Conservation (phyloP, 2,797 vertebrate genomes). For the Sphaeramia orbicularis region DNA sequence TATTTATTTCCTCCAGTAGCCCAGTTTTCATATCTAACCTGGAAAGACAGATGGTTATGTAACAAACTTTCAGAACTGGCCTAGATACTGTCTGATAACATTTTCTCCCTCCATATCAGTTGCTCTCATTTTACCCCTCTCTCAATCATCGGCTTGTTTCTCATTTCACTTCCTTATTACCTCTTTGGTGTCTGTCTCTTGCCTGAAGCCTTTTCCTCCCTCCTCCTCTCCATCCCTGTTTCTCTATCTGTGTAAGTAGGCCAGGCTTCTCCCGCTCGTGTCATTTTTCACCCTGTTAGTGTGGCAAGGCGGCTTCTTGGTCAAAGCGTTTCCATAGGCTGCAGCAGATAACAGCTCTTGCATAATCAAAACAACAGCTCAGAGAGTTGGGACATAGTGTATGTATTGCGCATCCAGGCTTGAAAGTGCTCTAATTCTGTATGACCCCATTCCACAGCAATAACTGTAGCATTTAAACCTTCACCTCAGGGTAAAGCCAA, state of each 20-base stretch:
- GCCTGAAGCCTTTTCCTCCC: slow-evolving; percentile 11
- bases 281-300: slow-evolving; percentile 66
- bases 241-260: slow-evolving; percentile 70
- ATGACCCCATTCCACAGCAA: slow-evolving; percentile 65
- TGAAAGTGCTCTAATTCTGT: slow-evolving; percentile 64
- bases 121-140: slow-evolving; percentile 34
- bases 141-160: slow-evolving; percentile 36
- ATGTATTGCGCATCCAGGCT: slow-evolving; percentile 53
- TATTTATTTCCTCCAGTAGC: slow-evolving; percentile 64
- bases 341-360: slow-evolving; percentile 72
- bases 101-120: slow-evolving; percentile 43
- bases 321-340: slow-evolving; percentile 66
- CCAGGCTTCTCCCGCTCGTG: slow-evolving; percentile 66
- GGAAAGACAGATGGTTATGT: slow-evolving; percentile 78
- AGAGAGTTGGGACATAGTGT: slow-evolving; percentile 59
- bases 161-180: slow-evolving; percentile 32
- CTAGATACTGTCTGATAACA: slow-evolving; percentile 75
- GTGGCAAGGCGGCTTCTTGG: slow-evolving; percentile 49
- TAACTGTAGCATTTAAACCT: slow-evolving; percentile 42
- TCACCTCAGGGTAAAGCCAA: slow-evolving; percentile 19
- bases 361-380: slow-evolving; percentile 76
- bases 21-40: slow-evolving; percentile 72
- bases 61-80: slow-evolving; percentile 75
- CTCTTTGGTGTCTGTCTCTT: slow-evolving; percentile 39
- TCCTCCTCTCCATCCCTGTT: slow-evolving; percentile 14